Percentiles rank a stretch among this genome's conserved stretches.
These are phyloP conservation scores for Thermophis baileyi DNA, from an alignment of 2,113 vertebrate species.

Conservation along the genomic window DNA sequence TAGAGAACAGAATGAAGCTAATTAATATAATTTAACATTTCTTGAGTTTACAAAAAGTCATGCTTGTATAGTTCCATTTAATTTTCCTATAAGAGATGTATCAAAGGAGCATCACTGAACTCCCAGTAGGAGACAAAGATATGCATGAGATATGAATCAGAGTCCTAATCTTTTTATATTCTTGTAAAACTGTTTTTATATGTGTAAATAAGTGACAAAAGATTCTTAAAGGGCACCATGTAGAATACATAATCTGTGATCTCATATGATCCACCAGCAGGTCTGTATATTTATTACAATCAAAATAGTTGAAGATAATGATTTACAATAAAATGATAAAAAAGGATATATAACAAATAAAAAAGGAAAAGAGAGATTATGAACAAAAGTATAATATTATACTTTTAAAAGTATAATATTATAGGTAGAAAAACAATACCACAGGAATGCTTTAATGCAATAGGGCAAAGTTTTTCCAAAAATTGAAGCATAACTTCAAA, in stretches of 20 bases:
- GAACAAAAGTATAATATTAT: not conserved
- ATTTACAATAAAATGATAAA: conserved; percentile 60
- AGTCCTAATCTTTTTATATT: conserved; percentile 46
- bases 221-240: conserved; percentile 28
- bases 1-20: conserved; percentile 40
- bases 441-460: conserved; percentile 38
- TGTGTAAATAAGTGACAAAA: conserved; percentile 46
- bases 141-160: conserved; percentile 43
- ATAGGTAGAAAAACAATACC: conserved; percentile 39
- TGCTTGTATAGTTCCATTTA: conserved; percentile 32
- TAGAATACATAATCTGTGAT: conserved; percentile 41
- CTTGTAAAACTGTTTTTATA: conserved; percentile 47
- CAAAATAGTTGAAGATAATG: conserved; percentile 58
- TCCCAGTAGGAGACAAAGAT: conserved; percentile 44
- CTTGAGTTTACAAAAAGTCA: conserved; percentile 39
- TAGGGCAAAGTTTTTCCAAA: conserved; percentile 26
- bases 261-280: conserved; percentile 47
- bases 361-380: conserved; percentile 50
- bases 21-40: conserved; percentile 49
- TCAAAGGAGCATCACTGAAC: conserved; percentile 37
- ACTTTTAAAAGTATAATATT: conserved; percentile 11
- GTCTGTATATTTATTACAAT: conserved; percentile 61
- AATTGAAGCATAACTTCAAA: conserved; percentile 38
- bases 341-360: conserved; percentile 46
- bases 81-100: conserved; percentile 22